Evolutionary conservation across 53 echinoderm and acorn worm genomes (phyloP).

Genomic region (Paracentrotus lividus): DNA sequence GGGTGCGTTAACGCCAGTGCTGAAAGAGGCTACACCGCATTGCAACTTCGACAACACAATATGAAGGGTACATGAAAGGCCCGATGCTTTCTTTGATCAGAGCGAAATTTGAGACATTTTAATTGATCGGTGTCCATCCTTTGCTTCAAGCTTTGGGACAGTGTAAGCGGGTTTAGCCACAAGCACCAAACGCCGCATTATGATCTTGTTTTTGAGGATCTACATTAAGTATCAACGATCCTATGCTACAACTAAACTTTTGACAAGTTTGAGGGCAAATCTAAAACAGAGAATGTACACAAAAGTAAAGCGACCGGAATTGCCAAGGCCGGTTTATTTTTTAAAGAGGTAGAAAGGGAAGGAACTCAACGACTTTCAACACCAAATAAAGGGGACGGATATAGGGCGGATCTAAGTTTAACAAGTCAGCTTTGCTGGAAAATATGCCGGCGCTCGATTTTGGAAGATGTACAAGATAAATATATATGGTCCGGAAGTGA

Average conservation of each 20-base stretch:
- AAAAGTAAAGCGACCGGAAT: constrained; percentile 17
- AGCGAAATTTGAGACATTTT: too few relatives aligned
- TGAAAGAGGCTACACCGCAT: too few relatives aligned
- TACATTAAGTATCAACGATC: background rate
- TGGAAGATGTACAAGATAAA: background rate
- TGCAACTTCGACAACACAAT: too few relatives aligned
- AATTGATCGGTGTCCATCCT: too few relatives aligned
- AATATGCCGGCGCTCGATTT: background rate
- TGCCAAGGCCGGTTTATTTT: constrained; percentile 3
- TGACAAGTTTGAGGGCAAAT: constrained; percentile 10
- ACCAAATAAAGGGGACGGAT: background rate
- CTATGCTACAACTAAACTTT: constrained; percentile 9
- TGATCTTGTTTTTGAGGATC: constrained; percentile 39
- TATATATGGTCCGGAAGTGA: too few relatives aligned
- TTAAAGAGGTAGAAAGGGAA: background rate
- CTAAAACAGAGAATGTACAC: background rate
- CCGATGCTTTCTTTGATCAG: too few relatives aligned
- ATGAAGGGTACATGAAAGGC: too few relatives aligned
- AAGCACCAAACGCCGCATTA: constrained; percentile 42
- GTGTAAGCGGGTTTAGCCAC: too few relatives aligned
- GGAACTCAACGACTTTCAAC: constrained; percentile 26
- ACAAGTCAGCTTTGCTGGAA: background rate
- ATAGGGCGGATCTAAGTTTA: background rate
- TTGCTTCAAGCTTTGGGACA: too few relatives aligned
- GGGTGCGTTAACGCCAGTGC: too few relatives aligned